Conservation (phyloP, 2,797 vertebrate species). For the Falco concolor region DNA sequence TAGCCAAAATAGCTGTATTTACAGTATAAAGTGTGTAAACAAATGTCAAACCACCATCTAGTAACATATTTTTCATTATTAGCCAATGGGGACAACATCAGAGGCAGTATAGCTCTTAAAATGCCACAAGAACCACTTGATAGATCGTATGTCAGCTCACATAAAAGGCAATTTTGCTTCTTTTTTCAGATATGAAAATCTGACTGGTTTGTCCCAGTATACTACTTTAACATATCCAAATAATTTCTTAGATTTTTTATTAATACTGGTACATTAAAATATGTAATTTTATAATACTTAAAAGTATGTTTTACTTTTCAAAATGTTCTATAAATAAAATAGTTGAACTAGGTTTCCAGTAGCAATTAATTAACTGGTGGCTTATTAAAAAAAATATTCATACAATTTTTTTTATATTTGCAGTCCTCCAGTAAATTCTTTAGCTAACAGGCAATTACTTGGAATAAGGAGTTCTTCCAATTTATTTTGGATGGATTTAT, state of each 20-base stretch:
- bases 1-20: not conserved
- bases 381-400: not conserved
- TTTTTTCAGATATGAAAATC: conserved; percentile 7
- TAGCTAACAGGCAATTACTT: not conserved
- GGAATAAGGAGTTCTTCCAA: not conserved
- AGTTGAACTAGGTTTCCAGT: not conserved
- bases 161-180: not conserved
- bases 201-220: not conserved
- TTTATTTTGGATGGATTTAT: not conserved
- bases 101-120: conserved; percentile 76
- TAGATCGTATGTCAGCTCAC: conserved; percentile 71
- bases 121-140: conserved; percentile 66
- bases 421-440: not conserved
- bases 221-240: not conserved
- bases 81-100: conserved; percentile 73
- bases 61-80: conserved; percentile 62
- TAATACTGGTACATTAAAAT: not conserved
- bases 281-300: not conserved
- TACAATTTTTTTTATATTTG: not conserved
- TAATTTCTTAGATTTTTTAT: not conserved
- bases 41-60: conserved; percentile 74
- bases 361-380: not conserved
- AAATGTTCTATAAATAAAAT: not conserved
- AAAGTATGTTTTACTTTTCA: not conserved
- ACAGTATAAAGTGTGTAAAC: conserved; percentile 55